Evolutionary conservation across 2,888 invertebrate genomes (phyloP), one percentile per base, ranked within the genome.

Genomic region (Pterostichus madidus): DNA sequence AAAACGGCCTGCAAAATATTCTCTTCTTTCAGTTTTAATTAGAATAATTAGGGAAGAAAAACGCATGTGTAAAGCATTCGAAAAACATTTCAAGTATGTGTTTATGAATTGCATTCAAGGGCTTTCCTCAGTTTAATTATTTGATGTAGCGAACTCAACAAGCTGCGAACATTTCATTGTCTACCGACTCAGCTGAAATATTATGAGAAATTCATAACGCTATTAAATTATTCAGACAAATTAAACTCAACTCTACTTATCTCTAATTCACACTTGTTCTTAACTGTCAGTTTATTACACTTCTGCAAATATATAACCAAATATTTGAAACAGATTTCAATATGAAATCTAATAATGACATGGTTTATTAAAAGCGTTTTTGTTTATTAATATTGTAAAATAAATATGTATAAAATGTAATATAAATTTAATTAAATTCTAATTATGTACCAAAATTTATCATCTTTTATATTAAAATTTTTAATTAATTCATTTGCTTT

Each of bases 171-270:
- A 79, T 44, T 46, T 59, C 61, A 79, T 79, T 79, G 78, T 79
- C 78, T 79, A 61, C 64, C 64, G 64, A 31, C 61, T 79, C 59
- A 32, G n/a, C 64, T 64, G 76, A 79, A 79, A 79, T 79, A 79
- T 79, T 79, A 79, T 61, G 78, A 59, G 78, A 79, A 59, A 79
- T 79, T 79, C 78, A 79, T 79, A 79, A 61, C 78, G 78, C 61
- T 61, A 79, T 79, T 79, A 79, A 79, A 79, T 79, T 79, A 79
- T 79, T 79, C 78, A 79, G 64, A 79, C 78, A 79, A 79, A 79
- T 79, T 79, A 79, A 79, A 79, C 64, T 79, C 61, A 44, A 39
- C 64, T 46, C 78, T 31, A 79, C 78, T 64, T 79, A 79, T 79
- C 78, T 79, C 78, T 59, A 61, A 79, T 79, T 79, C 64, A 79